Evolutionary conservation across 2,113 vertebrate species (phyloP), one percentile per base, ranked within the genome.

Genomic region (Macrotis lagotis): DNA sequence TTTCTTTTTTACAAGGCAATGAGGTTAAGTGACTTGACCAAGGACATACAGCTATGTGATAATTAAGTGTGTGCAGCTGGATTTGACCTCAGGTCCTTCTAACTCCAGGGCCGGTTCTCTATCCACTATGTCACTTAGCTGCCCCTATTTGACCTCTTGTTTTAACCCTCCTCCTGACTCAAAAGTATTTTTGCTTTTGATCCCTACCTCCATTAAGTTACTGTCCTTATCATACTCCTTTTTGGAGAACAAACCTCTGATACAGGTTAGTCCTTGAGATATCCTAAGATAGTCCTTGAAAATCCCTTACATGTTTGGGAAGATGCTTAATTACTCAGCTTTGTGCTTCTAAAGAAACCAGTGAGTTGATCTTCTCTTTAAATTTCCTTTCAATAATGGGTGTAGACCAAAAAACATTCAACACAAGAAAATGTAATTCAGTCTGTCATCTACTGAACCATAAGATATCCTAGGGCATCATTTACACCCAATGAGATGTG

Each of bases 401-500:
- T 93, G 48, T 92, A 22, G 51, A 94, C 11, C 91, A 95, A 97
- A 96, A 12, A 90, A 26, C 91, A 24, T 25, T 94, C 48, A n/a
- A 93, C 66, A 25, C 93, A 95, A 94, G 95, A 89, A 94, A 96
- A 94, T 94, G 2, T 91, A 92, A 95, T 90, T 90, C 3, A 95
- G 93, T 96, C 90, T 93, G 92, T 89, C 37, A 96, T 91, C 50
- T 91, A 25, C 88, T 89, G 2, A n/a, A 96, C 83, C 66, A 92
- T 95, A 14, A 93, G 94, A 94, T 83, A 94, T 91, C 74, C 59
- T 50, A 95, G 96, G 11, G 31, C 74, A 47, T 91, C 96, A 96
- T 95, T 95, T 95, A 96, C 95, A 94, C 92, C 48, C 90, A 96
- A 92, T 94, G 49, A 94, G 96, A n/a, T 97, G 91, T 98, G 94